phyloP scores from a whole-genome alignment of 2,113 vertebrate genomes.

The Emydura subglobosa region DNA sequence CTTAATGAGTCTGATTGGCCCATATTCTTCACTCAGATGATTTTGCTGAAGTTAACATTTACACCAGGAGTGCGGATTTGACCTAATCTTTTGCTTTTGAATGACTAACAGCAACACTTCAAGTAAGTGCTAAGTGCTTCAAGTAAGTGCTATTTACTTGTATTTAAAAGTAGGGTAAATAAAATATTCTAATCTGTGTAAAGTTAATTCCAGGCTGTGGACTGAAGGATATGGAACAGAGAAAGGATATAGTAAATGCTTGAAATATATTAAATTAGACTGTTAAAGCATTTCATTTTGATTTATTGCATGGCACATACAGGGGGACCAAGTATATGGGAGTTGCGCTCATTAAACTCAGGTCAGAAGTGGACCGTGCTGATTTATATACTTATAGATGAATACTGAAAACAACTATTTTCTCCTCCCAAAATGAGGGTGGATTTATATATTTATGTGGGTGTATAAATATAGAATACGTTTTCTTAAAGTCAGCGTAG shows the following conservation, averaged over 20 bases:
- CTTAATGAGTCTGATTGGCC: not conserved
- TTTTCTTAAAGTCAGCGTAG: too few relatives aligned
- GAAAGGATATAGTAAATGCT: not conserved
- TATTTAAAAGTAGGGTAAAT: not conserved
- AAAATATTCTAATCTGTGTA: not conserved
- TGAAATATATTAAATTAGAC: not conserved
- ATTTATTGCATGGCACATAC: not conserved
- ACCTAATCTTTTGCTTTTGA: not conserved
- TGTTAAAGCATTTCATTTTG: fast-evolving
- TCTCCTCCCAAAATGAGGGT: too few relatives aligned
- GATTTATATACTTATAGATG: too few relatives aligned
- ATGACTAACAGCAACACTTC: not conserved
- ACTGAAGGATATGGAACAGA: not conserved
- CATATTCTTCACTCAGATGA: not conserved
- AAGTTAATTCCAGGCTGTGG: not conserved
- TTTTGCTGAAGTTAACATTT: not conserved
- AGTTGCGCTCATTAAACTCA: too few relatives aligned
- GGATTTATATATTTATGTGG: too few relatives aligned
- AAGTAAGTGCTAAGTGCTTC: not conserved
- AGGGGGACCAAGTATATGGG: not conserved
- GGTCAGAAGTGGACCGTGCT: too few relatives aligned
- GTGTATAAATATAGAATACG: too few relatives aligned
- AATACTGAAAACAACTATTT: too few relatives aligned
- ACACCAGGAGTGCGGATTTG: not conserved
- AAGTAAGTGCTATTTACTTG: not conserved